phyloP scores from a whole-genome alignment of 2,113 vertebrate species.

The Lepus europaeus region DNA sequence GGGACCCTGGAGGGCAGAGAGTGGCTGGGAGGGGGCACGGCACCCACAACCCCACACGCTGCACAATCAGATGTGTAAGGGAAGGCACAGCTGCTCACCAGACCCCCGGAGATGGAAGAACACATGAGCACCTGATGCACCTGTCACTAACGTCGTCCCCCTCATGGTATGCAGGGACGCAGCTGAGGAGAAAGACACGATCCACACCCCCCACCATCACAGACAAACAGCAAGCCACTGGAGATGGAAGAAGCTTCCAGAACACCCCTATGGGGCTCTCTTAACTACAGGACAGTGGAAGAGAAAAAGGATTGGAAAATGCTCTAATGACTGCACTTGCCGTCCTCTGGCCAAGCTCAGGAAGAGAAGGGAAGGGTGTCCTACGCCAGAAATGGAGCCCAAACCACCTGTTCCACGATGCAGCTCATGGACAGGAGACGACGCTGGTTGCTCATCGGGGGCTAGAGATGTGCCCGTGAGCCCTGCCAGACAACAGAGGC shows the following conservation, averaged over 20 bases:
- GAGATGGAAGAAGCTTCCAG: not conserved
- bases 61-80: not conserved
- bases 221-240: not conserved
- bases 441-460: rapidly evolving
- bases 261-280: not conserved
- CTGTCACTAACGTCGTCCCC: not conserved
- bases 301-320: not conserved
- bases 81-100: rapidly evolving
- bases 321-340: not conserved
- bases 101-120: rapidly evolving
- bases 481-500: not conserved
- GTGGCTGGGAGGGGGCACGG: not conserved
- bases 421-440: no score
- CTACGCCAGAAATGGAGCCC: not conserved
- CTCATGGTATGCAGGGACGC: not conserved
- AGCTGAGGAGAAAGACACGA: not conserved
- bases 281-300: not conserved
- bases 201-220: rapidly evolving
- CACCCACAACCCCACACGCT: rapidly evolving
- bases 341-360: not conserved
- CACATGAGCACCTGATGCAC: rapidly evolving
- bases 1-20: rapidly evolving
- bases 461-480: rapidly evolving
- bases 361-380: not conserved
- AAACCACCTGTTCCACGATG: not conserved